phyloP scores from a whole-genome alignment of 1,140 invertebrate species.

The Holotrichia oblita region DNA sequence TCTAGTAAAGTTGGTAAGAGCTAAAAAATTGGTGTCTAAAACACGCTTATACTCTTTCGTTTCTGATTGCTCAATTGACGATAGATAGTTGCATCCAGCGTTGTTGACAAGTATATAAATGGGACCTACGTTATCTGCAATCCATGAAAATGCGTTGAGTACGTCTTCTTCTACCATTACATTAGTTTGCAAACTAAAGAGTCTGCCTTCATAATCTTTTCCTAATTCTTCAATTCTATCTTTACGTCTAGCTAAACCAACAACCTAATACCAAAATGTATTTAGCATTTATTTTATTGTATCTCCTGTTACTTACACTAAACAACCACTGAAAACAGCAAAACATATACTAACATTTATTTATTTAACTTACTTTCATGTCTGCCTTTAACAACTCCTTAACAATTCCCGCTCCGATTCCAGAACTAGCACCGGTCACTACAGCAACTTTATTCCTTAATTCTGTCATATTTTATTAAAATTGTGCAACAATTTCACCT shows the following conservation, averaged over 20 bases:
- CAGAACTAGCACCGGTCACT: conserved; percentile 15
- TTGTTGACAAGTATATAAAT: conserved; percentile 13
- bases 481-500: no score
- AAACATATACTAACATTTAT: neutral
- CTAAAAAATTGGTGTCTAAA: neutral
- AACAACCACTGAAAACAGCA: no score
- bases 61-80: neutral
- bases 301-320: no score
- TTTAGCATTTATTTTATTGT: neutral
- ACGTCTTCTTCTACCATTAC: conserved; percentile 70
- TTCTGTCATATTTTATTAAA: neutral
- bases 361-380: conserved; percentile 12
- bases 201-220: conserved; percentile 2
- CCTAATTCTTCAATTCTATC: conserved; percentile 18
- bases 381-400: neutral
- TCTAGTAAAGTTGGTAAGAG: neutral
- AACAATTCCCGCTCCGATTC: neutral
- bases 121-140: conserved; percentile 65
- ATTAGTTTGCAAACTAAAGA: conserved; percentile 63
- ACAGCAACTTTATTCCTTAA: conserved; percentile 8
- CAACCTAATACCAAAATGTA: conserved; percentile 24
- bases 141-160: conserved; percentile 67
- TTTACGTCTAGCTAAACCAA: conserved; percentile 40
- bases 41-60: neutral
- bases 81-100: neutral